phyloP scores from a whole-genome alignment of 2,113 vertebrate genomes.

The Cairina moschata region DNA sequence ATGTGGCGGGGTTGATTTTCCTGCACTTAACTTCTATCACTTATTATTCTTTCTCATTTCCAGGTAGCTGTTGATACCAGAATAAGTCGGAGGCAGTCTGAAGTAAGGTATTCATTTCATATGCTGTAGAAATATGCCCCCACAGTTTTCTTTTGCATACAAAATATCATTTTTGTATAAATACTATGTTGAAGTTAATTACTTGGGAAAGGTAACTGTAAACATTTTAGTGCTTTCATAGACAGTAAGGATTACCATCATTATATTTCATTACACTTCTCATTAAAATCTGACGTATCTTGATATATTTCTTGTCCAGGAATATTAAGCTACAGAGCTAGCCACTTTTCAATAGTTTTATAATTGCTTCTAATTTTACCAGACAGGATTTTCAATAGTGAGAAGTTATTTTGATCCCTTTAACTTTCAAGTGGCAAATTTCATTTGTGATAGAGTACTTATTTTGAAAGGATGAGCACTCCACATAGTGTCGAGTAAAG shows the following conservation, averaged over 20 bases:
- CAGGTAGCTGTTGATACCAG: conserved; percentile 30
- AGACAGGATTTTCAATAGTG: not conserved
- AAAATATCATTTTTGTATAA: not conserved
- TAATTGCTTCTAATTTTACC: not conserved
- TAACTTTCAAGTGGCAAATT: not conserved
- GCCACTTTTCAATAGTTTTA: not conserved
- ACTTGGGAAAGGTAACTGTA: not conserved
- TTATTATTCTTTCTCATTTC: conserved; percentile 47
- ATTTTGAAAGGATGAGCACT: not conserved
- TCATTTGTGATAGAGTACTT: not conserved
- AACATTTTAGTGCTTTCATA: conserved; percentile 17
- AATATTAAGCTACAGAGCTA: not conserved
- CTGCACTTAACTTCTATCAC: not conserved
- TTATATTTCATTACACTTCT: not conserved
- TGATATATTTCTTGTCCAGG: not conserved
- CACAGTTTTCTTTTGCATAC: not conserved
- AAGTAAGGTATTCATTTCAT: not conserved
- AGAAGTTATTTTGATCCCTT: not conserved
- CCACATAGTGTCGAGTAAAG: not conserved
- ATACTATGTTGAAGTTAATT: conserved; percentile 18
- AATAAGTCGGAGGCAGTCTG: conserved; percentile 43
- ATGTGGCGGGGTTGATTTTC: conserved; percentile 7
- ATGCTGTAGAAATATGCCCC: not conserved
- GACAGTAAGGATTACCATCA: not conserved
- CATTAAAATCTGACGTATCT: conserved; percentile 17